Evolutionary conservation across 2,797 vertebrate species (phyloP).

Genomic region (Paguma larvata): DNA sequence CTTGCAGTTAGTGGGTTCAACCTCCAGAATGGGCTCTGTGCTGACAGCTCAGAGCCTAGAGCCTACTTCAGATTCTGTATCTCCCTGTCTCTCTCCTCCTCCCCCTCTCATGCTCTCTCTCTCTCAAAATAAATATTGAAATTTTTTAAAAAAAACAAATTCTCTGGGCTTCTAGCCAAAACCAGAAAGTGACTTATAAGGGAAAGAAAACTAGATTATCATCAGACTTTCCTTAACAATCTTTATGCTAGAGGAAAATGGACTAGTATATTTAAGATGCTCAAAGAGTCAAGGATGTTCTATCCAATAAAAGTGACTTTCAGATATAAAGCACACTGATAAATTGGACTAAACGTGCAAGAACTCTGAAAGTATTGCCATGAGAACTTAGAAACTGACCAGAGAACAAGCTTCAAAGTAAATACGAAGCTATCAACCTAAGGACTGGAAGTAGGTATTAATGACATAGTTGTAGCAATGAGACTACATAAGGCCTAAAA

Average conservation of each 20-base stretch:
- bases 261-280: not conserved
- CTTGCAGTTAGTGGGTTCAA: too few relatives aligned
- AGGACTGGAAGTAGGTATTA: not conserved
- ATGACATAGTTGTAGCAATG: not conserved
- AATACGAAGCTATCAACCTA: not conserved
- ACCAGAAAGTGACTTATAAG: not conserved
- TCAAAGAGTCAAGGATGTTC: not conserved
- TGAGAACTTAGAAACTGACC: slow-evolving; percentile 16
- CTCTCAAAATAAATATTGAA: too few relatives aligned
- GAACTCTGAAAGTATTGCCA: not conserved
- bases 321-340: not conserved
- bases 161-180: not conserved
- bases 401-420: not conserved
- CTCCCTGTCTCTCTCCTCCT: too few relatives aligned
- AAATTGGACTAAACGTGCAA: not conserved
- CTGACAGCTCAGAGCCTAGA: too few relatives aligned
- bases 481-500: not conserved
- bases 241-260: not conserved
- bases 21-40: too few relatives aligned
- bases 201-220: not conserved
- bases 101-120: too few relatives aligned
- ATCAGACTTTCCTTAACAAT: not conserved
- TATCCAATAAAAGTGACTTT: not conserved
- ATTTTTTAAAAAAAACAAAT: too few relatives aligned
- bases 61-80: too few relatives aligned